Percentiles rank a stretch among this genome's conserved stretches.
These are phyloP conservation scores for Chouioia cunea DNA, from an alignment of 2,888 invertebrate genomes.

Conservation along the genomic window DNA sequence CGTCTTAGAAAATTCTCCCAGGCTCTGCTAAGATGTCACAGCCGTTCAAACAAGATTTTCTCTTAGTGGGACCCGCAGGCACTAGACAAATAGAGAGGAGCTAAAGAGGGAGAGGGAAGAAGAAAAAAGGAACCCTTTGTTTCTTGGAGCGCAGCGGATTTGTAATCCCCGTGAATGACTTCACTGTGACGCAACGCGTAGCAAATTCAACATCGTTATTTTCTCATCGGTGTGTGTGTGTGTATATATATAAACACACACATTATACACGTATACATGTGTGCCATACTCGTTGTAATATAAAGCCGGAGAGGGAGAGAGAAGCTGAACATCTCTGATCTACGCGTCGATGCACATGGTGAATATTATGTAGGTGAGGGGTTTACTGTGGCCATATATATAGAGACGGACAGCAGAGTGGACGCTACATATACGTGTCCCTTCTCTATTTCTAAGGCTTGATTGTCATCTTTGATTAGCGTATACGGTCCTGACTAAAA, in stretches of 20 bases:
- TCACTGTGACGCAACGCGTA: slow-evolving; percentile 59
- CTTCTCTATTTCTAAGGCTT: slow-evolving; percentile 5
- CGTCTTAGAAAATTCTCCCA: slow-evolving; percentile 10
- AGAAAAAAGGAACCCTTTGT: too few relatives aligned
- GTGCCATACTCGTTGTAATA: too few relatives aligned
- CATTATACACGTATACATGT: slow-evolving; percentile 45
- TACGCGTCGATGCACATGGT: slow-evolving; percentile 12
- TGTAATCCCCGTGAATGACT: slow-evolving; percentile 62
- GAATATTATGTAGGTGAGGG: neutral
- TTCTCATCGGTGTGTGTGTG: slow-evolving; percentile 54
- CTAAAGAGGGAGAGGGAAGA: neutral
- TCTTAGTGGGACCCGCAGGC: neutral
- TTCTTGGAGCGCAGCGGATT: slow-evolving; percentile 48
- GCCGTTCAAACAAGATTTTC: slow-evolving; percentile 14
- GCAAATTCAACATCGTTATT: slow-evolving; percentile 57
- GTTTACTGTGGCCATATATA: too few relatives aligned
- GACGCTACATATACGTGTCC: slow-evolving; percentile 25
- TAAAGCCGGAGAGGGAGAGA: slow-evolving; percentile 51
- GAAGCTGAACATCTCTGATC: slow-evolving; percentile 15
- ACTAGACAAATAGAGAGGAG: slow-evolving; percentile 1
- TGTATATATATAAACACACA: neutral
- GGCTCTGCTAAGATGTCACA: slow-evolving; percentile 7
- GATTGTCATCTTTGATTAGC: slow-evolving; percentile 25
- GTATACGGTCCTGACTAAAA: slow-evolving; percentile 9
- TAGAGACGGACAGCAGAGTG: slow-evolving; percentile 23